phyloP scores from a whole-genome alignment of 2,797 vertebrate genomes.

The Coreius guichenoti region DNA sequence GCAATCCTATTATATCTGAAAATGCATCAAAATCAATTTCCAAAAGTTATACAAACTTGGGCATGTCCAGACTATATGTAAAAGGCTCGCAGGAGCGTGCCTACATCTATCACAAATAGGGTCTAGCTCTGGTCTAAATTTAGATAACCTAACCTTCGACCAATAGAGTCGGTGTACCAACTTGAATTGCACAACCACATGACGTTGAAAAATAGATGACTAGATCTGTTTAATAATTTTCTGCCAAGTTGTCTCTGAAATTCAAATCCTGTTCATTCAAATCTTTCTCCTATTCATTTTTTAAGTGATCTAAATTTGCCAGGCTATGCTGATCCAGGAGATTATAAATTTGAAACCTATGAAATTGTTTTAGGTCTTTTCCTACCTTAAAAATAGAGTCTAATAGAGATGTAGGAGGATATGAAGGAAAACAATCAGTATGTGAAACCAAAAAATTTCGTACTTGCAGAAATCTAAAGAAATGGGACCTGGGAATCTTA shows the following conservation, averaged over 20 bases:
- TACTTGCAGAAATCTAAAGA: constrained; percentile 25
- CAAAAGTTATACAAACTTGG: constrained; percentile 25
- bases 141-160: constrained; percentile 24
- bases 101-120: constrained; percentile 34
- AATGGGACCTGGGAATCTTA: not conserved
- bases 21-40: not conserved
- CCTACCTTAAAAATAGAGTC: no score
- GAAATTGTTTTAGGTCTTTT: no score
- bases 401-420: no score
- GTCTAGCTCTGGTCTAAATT: constrained; percentile 7
- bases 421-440: no score
- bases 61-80: not conserved
- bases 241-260: constrained; percentile 6
- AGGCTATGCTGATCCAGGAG: no score
- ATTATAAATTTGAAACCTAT: no score
- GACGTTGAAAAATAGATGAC: constrained; percentile 6
- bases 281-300: constrained; percentile 20
- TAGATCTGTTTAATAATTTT: constrained; percentile 11
- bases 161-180: constrained; percentile 26
- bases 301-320: no score
- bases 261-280: not conserved
- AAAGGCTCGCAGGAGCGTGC: not conserved
- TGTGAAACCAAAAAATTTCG: not conserved
- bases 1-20: not conserved
- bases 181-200: constrained; percentile 40